Evolutionary conservation across 2,113 vertebrate species (phyloP).

Genomic region (Dasypus novemcinctus): DNA sequence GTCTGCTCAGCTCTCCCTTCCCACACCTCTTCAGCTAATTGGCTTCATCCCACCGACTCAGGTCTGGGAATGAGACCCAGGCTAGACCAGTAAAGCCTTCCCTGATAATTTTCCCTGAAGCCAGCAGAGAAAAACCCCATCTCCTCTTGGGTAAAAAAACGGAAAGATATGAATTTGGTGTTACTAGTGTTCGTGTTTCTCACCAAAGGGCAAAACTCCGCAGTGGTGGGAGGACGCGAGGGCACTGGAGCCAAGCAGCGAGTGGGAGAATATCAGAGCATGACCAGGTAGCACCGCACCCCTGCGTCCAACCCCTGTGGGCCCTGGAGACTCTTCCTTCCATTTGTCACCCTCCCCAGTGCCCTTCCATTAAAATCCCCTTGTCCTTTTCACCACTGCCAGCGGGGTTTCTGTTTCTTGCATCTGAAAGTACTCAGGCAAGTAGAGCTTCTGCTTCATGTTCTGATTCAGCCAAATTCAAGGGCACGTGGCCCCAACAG

Average conservation of each 20-base stretch:
- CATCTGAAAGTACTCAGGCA: background rate
- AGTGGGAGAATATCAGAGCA: background rate
- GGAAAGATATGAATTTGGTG: background rate
- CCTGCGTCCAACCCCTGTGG: background rate
- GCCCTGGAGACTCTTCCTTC: background rate
- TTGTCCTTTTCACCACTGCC: background rate
- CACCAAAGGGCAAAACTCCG: background rate
- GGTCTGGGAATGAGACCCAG: background rate
- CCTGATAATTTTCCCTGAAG: background rate
- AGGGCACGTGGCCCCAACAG: background rate
- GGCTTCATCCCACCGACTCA: background rate
- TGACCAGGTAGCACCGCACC: background rate
- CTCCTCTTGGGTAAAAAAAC: background rate
- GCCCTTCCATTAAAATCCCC: background rate
- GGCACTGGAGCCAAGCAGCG: background rate
- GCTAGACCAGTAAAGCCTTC: too few relatives aligned
- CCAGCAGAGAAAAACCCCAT: slow-evolving; percentile 1
- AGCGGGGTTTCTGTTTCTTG: background rate
- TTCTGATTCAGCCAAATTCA: background rate
- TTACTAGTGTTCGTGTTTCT: background rate
- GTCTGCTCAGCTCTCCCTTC: background rate
- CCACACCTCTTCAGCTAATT: background rate
- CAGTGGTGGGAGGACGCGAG: background rate
- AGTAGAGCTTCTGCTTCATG: background rate
- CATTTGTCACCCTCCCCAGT: background rate